A percentile compares a stretch with the other conserved stretches of the same genome.
Evolutionary conservation across 2,113 vertebrate species (phyloP).

Genomic region (Ciconia maguari): DNA sequence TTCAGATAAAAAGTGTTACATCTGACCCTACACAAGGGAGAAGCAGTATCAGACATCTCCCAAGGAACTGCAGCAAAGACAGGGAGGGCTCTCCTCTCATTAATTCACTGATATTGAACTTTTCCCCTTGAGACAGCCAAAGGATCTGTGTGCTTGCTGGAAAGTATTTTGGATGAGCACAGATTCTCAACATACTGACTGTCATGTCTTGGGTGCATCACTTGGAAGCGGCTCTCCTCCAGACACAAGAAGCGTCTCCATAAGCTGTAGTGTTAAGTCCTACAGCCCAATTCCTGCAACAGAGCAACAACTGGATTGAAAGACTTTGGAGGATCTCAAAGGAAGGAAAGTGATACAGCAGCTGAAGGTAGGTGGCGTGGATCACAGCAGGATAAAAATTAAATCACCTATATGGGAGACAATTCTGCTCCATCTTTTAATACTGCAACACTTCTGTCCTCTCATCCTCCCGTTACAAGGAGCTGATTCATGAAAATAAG

Average conservation of each 20-base stretch:
- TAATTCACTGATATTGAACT: not conserved
- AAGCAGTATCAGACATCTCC: not conserved
- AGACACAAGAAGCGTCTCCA: not conserved
- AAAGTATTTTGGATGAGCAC: not conserved
- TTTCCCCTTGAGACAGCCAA: not conserved
- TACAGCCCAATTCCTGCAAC: not conserved
- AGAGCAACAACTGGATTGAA: not conserved
- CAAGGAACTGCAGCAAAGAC: not conserved
- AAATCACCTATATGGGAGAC: not conserved
- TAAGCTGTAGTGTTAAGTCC: not conserved
- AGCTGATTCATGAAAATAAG: slow-evolving; percentile 36
- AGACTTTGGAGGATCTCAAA: not conserved
- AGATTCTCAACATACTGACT: not conserved
- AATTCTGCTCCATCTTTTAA: not conserved
- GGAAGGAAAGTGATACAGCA: not conserved
- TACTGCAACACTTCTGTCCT: not conserved
- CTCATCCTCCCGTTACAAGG: not conserved
- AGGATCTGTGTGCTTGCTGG: not conserved
- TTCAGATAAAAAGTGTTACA: slow-evolving; percentile 11
- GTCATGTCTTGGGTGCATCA: not conserved
- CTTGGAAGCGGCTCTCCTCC: not conserved
- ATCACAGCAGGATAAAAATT: not conserved
- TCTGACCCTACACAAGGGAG: not conserved
- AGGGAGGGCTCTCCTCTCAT: not conserved
- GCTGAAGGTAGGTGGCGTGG: not conserved